phyloP scores from a whole-genome alignment of 2,797 vertebrate species.

The Malurus splendens region DNA sequence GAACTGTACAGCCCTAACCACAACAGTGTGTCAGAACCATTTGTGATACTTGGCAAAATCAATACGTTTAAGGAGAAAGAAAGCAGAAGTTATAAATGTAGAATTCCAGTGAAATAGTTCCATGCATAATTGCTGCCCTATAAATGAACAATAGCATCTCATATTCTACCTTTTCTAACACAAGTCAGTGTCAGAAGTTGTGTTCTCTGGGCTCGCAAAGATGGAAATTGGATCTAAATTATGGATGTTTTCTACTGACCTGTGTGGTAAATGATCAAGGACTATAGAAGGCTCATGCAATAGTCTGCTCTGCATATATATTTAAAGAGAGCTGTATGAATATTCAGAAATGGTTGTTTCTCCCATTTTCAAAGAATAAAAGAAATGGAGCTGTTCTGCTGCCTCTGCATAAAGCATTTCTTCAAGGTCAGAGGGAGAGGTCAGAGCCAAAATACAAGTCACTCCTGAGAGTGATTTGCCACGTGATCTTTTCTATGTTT shows the following conservation, averaged over 20 bases:
- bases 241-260: slow-evolving; percentile 9
- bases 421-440: slow-evolving; percentile 33
- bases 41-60: background rate
- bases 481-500: slow-evolving; percentile 28
- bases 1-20: background rate
- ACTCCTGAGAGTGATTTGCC: slow-evolving; percentile 25
- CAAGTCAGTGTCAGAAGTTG: background rate
- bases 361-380: background rate
- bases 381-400: background rate
- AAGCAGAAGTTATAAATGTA: slow-evolving; percentile 1
- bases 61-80: background rate
- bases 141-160: slow-evolving; percentile 12
- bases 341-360: background rate
- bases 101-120: background rate
- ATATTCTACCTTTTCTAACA: background rate
- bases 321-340: background rate
- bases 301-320: background rate
- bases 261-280: slow-evolving; percentile 28
- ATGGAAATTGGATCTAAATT: slow-evolving; percentile 33
- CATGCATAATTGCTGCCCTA: background rate
- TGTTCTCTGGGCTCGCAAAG: background rate
- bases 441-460: slow-evolving; percentile 24
- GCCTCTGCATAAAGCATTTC: background rate
- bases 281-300: background rate
- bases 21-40: background rate